Evolutionary conservation across 2,797 vertebrate species (phyloP).

Genomic region (Selene dorsalis): DNA sequence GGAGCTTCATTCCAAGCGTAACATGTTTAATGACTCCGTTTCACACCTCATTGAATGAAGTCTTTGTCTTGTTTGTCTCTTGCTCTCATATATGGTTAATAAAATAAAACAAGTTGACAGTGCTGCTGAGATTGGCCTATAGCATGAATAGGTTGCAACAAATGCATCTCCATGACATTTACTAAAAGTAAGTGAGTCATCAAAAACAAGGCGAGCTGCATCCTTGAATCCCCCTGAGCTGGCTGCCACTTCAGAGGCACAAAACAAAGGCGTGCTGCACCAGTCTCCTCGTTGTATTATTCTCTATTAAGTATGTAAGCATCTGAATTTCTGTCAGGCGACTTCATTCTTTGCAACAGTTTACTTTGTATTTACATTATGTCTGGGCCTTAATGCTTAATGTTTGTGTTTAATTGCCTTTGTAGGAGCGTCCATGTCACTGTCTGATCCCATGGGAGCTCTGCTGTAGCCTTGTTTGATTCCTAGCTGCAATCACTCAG

Average conservation of each 20-base stretch:
- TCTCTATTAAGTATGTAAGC: constrained; percentile 4
- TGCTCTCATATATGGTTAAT: neutral
- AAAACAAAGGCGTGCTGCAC: neutral
- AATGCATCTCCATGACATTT: neutral
- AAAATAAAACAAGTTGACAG: neutral
- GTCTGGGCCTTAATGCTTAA: constrained; percentile 44
- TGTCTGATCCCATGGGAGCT: constrained; percentile 43
- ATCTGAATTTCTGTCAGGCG: constrained; percentile 22
- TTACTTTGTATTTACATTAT: constrained; percentile 33
- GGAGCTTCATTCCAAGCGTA: neutral
- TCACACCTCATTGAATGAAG: neutral
- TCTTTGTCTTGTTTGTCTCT: neutral
- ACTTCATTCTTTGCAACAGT: constrained; percentile 25
- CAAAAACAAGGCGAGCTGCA: neutral
- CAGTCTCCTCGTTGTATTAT: neutral
- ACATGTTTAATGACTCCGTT: neutral
- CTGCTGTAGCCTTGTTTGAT: constrained; percentile 33
- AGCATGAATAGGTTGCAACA: neutral
- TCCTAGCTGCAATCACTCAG: constrained; percentile 29
- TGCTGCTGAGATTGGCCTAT: neutral
- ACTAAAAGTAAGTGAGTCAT: constrained; percentile 3
- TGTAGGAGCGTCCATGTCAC: constrained; percentile 15
- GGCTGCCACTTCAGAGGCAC: constrained; percentile 3
- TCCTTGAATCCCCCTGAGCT: constrained; percentile 7
- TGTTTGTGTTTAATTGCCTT: constrained; percentile 47